Base-by-base conservation (phyloP, 2,888 invertebrate species). In the Oeneis ivallda region DNA sequence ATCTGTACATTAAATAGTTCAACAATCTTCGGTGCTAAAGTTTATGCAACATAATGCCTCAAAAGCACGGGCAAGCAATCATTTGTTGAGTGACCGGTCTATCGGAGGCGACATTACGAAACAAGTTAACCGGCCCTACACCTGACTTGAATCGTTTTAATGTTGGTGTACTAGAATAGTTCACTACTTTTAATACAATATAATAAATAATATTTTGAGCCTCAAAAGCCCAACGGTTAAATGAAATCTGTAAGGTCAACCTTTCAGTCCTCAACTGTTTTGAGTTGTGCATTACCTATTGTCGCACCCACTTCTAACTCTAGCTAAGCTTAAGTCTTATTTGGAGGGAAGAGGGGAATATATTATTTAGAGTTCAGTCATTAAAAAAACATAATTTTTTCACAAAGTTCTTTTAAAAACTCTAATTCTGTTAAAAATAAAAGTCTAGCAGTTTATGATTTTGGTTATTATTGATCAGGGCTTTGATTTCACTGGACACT, bases 21-120 rank as follows among this genome's bases (percentile, higher is more conserved):
- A n/a, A 50, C 49, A 19, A 47, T 37, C 34, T 43, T 19, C 53
- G 43, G 37, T 37, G 34, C 19, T 39, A 54, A 34, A 62, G 11
- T 32, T 54, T 43, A 26, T 11, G 15, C 57, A 62, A 37, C 34
- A 76, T 75, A 76, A 79, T 72, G 86, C 86, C 87, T 85, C 78
- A 71, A 66, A 76, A 78, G 76, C 72, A 72, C 75, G 79, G 77
- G 77, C 80, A 71, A 79, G 78, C 85, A 84, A 81, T 80, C 75
- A 62, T 71, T 79, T 84, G 75, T 81, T 83, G 82, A 72, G 76
- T 72, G 79, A 77, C 74, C 79, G 77, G 77, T 78, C 75, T 45
- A 65, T 57, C 67, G 4, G 75, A 78, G 85, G 85, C 85, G 74
- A 85, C 82, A 84, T 50, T 59, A 8, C 10, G 6, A 37, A 17